phyloP scores from a whole-genome alignment of 2,797 vertebrate species.

The Rhynchonycteris naso region DNA sequence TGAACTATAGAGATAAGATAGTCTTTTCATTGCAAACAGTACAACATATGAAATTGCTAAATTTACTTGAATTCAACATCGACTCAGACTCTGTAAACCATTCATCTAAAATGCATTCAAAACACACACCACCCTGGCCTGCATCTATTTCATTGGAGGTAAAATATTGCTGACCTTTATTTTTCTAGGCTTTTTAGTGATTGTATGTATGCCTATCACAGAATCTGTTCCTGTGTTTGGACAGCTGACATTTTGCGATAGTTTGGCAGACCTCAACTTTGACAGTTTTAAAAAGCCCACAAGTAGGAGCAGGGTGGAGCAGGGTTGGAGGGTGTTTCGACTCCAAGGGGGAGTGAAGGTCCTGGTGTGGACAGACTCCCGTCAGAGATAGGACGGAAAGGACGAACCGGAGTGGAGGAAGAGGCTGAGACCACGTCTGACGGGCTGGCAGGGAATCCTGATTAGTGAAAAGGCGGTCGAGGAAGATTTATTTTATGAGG shows the following conservation, averaged over 20 bases:
- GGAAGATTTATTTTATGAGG: slow-evolving; percentile 26
- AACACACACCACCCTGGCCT: background rate
- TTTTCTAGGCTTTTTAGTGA: background rate
- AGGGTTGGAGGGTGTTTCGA: background rate
- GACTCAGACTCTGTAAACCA: background rate
- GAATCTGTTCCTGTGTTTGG: background rate
- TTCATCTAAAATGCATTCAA: background rate
- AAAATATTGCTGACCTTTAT: background rate
- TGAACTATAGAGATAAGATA: background rate
- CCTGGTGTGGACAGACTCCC: background rate
- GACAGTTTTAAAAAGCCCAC: background rate
- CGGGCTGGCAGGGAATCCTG: slow-evolving; percentile 9
- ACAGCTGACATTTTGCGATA: background rate
- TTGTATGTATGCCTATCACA: background rate
- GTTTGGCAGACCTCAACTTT: slow-evolving; percentile 16
- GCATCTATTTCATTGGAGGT: background rate
- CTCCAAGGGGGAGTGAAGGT: background rate
- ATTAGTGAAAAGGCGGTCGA: background rate
- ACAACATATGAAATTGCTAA: background rate
- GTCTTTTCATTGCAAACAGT: background rate
- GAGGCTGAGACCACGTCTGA: background rate
- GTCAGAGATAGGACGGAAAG: background rate
- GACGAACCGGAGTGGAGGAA: slow-evolving; percentile 47
- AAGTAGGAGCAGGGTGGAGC: rapidly evolving
- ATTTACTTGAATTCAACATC: background rate